Evolutionary conservation across 2,797 vertebrate genomes (phyloP).

Genomic region (Cygnus olor): DNA sequence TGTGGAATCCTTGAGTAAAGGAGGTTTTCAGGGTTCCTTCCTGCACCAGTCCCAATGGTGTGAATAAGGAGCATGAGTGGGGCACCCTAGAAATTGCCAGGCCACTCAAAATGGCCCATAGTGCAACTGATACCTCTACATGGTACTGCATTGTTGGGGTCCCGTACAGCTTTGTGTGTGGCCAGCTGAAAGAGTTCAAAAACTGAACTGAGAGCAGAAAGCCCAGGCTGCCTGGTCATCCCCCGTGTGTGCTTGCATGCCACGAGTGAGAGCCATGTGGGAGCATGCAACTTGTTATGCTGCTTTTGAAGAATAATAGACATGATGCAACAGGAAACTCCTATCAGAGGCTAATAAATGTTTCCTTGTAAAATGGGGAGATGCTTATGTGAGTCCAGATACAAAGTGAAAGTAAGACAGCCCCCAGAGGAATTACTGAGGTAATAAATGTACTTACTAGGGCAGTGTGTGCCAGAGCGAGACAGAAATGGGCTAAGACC

Average conservation of each 20-base stretch:
- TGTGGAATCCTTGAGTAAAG: slow-evolving; percentile 27
- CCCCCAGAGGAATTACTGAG: slow-evolving; percentile 52
- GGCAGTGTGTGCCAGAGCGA: slow-evolving; percentile 54
- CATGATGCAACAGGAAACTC: slow-evolving; percentile 29
- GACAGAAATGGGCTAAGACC: slow-evolving; percentile 54
- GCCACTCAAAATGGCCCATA: no score
- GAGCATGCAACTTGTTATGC: not conserved
- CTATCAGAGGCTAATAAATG: slow-evolving; percentile 30
- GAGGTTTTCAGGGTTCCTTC: not conserved
- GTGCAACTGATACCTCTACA: not conserved
- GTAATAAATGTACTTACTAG: slow-evolving; percentile 69
- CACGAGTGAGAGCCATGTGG: fast-evolving
- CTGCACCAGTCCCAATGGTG: not conserved
- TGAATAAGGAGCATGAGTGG: not conserved
- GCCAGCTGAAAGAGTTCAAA: not conserved
- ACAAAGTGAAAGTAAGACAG: slow-evolving; percentile 68
- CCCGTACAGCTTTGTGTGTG: not conserved
- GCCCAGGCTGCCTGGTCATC: fast-evolving
- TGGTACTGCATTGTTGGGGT: not conserved
- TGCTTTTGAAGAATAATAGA: not conserved
- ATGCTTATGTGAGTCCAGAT: slow-evolving; percentile 52
- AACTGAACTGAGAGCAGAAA: not conserved
- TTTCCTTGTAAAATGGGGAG: slow-evolving; percentile 57
- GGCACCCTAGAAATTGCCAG: not conserved
- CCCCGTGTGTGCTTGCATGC: fast-evolving